A percentile compares a stretch with the other conserved stretches of the same genome.
Evolutionary conservation across 2,888 invertebrate species (phyloP).

Genomic region (Platycnemis pennipes): DNA sequence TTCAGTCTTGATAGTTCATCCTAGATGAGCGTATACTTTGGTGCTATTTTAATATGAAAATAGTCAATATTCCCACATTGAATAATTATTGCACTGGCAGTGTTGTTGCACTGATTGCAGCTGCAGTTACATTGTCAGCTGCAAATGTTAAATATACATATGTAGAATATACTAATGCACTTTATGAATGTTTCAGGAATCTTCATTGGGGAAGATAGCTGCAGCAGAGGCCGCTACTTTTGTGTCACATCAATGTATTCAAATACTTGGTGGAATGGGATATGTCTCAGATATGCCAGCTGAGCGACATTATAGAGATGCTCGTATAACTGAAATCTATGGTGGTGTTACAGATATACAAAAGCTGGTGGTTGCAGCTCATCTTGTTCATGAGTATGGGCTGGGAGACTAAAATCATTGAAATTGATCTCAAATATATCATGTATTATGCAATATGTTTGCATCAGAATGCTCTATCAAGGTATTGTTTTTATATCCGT

Average conservation of each 20-base stretch:
- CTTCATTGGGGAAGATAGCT: slow-evolving; percentile 88
- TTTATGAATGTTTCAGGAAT: slow-evolving; percentile 78
- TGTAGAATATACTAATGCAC: too few species aligned
- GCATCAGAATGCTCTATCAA: not conserved
- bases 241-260: slow-evolving; percentile 86
- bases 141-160: too few species aligned
- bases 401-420: slow-evolving; percentile 32
- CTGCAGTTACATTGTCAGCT: too few species aligned
- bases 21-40: too few species aligned
- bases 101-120: too few species aligned
- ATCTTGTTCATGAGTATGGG: slow-evolving; percentile 84
- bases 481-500: not conserved
- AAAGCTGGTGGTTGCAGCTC: slow-evolving; percentile 85
- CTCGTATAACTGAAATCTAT: slow-evolving; percentile 90
- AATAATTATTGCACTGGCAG: too few species aligned
- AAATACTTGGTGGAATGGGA: slow-evolving; percentile 88
- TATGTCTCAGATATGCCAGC: slow-evolving; percentile 86
- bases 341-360: slow-evolving; percentile 90
- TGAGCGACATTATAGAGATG: slow-evolving; percentile 88
- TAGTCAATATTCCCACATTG: too few species aligned
- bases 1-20: too few species aligned
- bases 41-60: too few species aligned
- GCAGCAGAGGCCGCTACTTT: slow-evolving; percentile 87
- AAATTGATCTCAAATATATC: too few species aligned
- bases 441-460: not conserved